phyloP scores from a whole-genome alignment of 2,797 vertebrate species.

The Numenius phaeopus region DNA sequence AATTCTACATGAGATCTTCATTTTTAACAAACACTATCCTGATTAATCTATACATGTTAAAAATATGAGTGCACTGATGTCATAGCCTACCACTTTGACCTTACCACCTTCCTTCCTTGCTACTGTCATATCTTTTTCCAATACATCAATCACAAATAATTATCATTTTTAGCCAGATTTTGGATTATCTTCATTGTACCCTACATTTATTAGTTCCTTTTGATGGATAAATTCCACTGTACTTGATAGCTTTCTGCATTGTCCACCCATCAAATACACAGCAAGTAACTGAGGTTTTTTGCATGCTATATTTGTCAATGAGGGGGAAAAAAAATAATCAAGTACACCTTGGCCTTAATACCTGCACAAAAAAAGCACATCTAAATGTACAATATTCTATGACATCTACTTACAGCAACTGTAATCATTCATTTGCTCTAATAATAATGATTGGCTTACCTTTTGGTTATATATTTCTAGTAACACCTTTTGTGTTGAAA shows the following conservation, averaged over 20 bases:
- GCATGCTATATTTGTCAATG: background rate
- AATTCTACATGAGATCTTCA: background rate
- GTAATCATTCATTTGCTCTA: background rate
- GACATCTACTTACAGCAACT: background rate
- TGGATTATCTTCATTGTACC: background rate
- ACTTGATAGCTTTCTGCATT: background rate
- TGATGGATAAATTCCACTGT: background rate
- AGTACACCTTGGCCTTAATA: background rate
- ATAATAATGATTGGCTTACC: background rate
- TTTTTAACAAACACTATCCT: background rate
- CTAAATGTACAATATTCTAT: background rate
- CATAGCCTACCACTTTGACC: background rate
- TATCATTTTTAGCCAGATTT: background rate
- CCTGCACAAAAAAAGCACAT: rapidly evolving
- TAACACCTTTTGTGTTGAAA: background rate
- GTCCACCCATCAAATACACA: background rate
- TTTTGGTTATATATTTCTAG: background rate
- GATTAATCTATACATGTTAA: background rate
- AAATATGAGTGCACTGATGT: background rate
- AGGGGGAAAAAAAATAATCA: background rate
- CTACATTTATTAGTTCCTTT: background rate
- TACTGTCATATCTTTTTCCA: background rate
- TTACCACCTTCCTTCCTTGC: background rate
- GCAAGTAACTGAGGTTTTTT: background rate
- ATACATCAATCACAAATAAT: background rate